A percentile compares a stretch with the other conserved stretches of the same genome.
phyloP scores from a whole-genome alignment of 2,888 invertebrate species.

The Hypsopygia costalis region DNA sequence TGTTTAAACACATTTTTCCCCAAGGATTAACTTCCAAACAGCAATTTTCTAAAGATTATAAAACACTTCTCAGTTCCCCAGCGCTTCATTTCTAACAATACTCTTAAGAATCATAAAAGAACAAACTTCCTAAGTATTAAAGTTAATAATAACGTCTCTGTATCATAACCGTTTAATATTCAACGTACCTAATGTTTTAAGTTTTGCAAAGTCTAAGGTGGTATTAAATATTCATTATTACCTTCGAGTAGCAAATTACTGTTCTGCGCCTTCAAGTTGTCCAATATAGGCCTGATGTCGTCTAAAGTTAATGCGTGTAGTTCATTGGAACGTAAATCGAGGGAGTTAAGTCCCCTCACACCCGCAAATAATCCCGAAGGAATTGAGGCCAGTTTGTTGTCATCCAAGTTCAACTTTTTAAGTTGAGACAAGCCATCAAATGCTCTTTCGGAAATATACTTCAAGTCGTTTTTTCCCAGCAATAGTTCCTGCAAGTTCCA shows the following conservation, averaged over 20 bases:
- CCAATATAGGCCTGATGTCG: constrained; percentile 88
- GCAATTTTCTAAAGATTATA: no score
- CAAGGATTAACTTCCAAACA: no score
- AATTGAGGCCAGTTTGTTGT: constrained; percentile 87
- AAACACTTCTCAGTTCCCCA: not conserved
- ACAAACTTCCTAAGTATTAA: constrained; percentile 59
- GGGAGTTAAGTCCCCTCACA: constrained; percentile 85
- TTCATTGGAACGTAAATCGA: constrained; percentile 89
- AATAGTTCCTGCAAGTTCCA: constrained; percentile 86
- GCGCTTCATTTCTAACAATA: constrained; percentile 19
- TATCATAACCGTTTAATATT: constrained; percentile 61
- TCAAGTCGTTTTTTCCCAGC: constrained; percentile 85
- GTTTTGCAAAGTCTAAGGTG: constrained; percentile 51
- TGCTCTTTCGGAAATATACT: constrained; percentile 88
- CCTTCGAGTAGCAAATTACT: constrained; percentile 89
- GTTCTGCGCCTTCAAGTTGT: constrained; percentile 87
- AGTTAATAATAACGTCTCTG: constrained; percentile 56
- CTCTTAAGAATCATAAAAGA: constrained; percentile 61
- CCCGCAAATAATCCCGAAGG: constrained; percentile 86
- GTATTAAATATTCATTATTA: constrained; percentile 72
- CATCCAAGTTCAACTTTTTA: constrained; percentile 85
- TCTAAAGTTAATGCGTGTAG: constrained; percentile 88
- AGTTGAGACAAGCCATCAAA: constrained; percentile 88
- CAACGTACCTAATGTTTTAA: constrained; percentile 54
- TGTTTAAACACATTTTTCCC: no score